These are phyloP conservation scores for Pithys albifrons DNA, from an alignment of 2,113 vertebrate genomes.

Conservation along the genomic window DNA sequence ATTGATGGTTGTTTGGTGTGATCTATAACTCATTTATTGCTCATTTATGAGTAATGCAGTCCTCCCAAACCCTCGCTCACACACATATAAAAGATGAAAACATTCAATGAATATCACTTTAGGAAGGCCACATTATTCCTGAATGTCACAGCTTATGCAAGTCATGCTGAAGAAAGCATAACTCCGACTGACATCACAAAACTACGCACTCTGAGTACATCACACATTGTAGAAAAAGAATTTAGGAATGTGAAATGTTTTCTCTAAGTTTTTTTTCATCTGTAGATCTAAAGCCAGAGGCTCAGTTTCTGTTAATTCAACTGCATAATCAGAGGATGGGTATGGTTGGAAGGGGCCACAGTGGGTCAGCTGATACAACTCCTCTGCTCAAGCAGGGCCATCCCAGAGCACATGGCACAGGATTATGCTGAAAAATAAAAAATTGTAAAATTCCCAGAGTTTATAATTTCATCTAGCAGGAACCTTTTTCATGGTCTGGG, in stretches of 20 bases:
- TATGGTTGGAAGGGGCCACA: background rate
- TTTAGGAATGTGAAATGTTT: background rate
- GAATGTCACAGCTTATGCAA: slow-evolving; percentile 44
- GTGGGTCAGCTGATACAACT: background rate
- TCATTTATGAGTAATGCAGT: slow-evolving; percentile 53
- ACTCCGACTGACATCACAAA: background rate
- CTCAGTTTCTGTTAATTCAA: background rate
- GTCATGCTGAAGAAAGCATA: background rate
- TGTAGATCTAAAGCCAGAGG: background rate
- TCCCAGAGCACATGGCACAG: background rate
- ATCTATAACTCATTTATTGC: slow-evolving; percentile 43
- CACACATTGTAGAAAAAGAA: background rate
- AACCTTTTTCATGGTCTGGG: background rate
- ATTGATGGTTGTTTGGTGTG: slow-evolving; percentile 42
- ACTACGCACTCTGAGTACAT: background rate
- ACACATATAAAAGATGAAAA: slow-evolving; percentile 1
- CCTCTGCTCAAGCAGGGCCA: background rate
- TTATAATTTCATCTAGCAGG: background rate
- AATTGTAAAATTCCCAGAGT: background rate
- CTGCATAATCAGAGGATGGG: background rate
- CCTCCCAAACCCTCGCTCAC: slow-evolving; percentile 32
- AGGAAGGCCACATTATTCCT: slow-evolving; percentile 10
- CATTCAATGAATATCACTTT: background rate
- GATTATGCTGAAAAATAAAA: background rate
- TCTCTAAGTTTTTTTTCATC: background rate